Base-by-base conservation (phyloP, 1,140 invertebrate genomes). In the Xylocopa sonorina region DNA sequence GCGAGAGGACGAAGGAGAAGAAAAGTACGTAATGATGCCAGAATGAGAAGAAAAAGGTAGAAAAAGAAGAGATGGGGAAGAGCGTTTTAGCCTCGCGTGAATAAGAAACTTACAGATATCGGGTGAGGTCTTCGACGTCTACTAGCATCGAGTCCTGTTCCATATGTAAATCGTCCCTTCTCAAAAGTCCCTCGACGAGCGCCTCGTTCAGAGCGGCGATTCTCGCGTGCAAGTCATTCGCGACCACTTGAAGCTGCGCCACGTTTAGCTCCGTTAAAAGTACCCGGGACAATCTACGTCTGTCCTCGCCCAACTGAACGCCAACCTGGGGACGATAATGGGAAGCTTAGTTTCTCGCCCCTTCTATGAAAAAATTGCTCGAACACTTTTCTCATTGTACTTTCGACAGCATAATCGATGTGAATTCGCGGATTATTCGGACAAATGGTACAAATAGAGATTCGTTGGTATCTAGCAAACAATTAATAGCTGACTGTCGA, bases 91-190 rank as follows among this genome's bases (percentile, higher is more conserved):
- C 21, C 1, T 46, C 43, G 38, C n/a, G 34, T 18, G 7, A 24
- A 1, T 9, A n/a, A 10, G 43, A 3, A 76, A 95, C 96, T 96
- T 93, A 98, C 96, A 97, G 93, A 92, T 97, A 98, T 95, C 97
- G 94, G 46, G 97, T 98, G 55, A 99, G 94, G 93, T 99, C 98
- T 93, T 99, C 98, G 83, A 99, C 98, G 90, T 99, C 98, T 7
- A 99, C 98, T 73, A 99, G 94, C 97, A 98, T 98, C 21, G 98
- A 98, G 92, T 99, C 98, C 93, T 99, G 98, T 82, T 98, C 97
- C 98, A 99, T 99, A 92, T 99, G 97, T 24, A 99, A 93, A 91
- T 99, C 98, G 94, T 99, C 98, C 83, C 98, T 94, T 83, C 97
- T 96, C 93, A 99, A 95, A 74, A 99, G 92, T 84, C 97, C 94